Conservation (phyloP, 35 echinoderm and acorn worm species). For the Holothuria glaberrima region DNA sequence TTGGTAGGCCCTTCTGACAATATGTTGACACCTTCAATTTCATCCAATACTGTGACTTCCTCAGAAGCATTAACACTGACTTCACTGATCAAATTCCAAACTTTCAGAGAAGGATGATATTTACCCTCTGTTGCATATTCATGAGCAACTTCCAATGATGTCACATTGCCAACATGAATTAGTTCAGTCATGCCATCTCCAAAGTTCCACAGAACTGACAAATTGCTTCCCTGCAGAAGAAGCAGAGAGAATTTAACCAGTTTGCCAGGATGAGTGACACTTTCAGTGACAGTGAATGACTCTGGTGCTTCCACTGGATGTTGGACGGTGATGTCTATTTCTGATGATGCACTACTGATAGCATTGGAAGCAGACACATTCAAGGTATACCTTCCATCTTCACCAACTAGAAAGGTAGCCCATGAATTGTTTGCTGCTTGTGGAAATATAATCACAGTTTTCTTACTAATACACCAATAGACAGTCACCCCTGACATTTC, state of each 20-base stretch:
- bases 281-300: not conserved
- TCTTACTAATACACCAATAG: not conserved
- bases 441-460: not conserved
- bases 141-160: not conserved
- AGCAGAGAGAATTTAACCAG: not conserved
- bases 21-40: not conserved
- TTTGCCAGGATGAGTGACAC: not conserved
- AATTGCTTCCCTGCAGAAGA: not conserved
- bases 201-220: slow-evolving; percentile 35
- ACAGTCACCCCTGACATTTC: not conserved
- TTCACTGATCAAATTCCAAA: slow-evolving; percentile 24
- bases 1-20: not conserved
- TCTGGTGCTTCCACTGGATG: not conserved
- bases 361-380: slow-evolving; percentile 13
- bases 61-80: not conserved
- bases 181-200: slow-evolving; percentile 6
- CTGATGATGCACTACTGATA: not conserved
- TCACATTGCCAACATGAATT: not conserved
- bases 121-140: slow-evolving; percentile 12
- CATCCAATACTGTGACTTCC: not conserved
- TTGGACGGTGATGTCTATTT: slow-evolving; percentile 9
- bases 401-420: not conserved
- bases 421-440: not conserved
- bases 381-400: not conserved
- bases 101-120: not conserved